These are phyloP conservation scores for Dromiciops gliroides DNA, from an alignment of 2,113 vertebrate genomes.

Conservation along the genomic window DNA sequence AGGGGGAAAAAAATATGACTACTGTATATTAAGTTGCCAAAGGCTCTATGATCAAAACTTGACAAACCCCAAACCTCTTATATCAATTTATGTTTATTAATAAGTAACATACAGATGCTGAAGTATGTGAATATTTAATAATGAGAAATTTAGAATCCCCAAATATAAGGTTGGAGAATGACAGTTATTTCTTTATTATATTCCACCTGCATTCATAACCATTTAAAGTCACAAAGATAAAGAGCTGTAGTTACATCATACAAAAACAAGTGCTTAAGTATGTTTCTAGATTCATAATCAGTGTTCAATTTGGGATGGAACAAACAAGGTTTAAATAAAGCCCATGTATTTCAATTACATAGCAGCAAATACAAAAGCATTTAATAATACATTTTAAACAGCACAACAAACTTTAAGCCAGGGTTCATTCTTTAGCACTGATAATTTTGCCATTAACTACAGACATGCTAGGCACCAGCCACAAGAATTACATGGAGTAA, in stretches of 20 bases:
- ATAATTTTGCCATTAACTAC: conserved; percentile 11
- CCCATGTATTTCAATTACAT: conserved; percentile 63
- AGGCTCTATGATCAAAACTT: background rate
- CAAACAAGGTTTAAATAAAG: conserved; percentile 50
- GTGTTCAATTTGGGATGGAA: conserved; percentile 44
- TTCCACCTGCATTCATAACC: conserved; percentile 64
- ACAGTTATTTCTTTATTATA: conserved; percentile 54
- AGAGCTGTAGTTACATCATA: conserved; percentile 51
- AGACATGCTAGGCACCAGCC: conserved; percentile 41
- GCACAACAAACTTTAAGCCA: conserved; percentile 49
- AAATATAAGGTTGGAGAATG: conserved; percentile 42
- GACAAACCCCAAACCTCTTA: conserved; percentile 18
- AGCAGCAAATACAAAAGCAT: conserved; percentile 78
- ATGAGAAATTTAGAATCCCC: conserved; percentile 9
- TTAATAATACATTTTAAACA: conserved; percentile 36
- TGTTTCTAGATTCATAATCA: conserved; percentile 59
- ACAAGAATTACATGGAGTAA: conserved; percentile 25
- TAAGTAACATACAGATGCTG: conserved; percentile 68
- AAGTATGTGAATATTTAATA: conserved; percentile 74
- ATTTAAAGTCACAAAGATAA: conserved; percentile 62
- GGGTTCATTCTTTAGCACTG: conserved; percentile 42
- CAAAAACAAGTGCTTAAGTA: conserved; percentile 57
- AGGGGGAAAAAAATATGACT: background rate
- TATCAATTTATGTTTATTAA: conserved; percentile 84
- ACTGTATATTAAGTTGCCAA: conserved; percentile 12